A percentile compares a stretch with the other conserved stretches of the same genome.
Conservation (phyloP, 2,113 vertebrate genomes). For the Tragelaphus scriptus region DNA sequence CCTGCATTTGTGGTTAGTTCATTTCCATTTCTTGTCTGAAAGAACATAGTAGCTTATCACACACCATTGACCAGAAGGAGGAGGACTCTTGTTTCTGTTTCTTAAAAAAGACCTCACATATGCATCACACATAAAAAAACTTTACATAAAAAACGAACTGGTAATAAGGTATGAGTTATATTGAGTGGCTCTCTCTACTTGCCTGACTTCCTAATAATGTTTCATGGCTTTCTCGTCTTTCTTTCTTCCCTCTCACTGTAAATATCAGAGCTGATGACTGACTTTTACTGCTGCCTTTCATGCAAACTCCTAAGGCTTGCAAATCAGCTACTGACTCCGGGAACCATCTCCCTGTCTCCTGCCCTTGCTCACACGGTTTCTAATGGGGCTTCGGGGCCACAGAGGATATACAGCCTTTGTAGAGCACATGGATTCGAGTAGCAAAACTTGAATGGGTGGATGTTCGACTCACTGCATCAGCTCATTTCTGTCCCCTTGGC, state of each 20-base stretch:
- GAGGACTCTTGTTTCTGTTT: constrained; percentile 18
- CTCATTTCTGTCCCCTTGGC: neutral
- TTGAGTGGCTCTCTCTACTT: neutral
- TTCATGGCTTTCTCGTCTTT: constrained; percentile 25
- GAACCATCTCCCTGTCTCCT: neutral
- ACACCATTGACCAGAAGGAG: neutral
- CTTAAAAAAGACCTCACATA: neutral
- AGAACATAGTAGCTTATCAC: neutral
- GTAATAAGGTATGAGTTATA: constrained; percentile 9
- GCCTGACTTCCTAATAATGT: constrained; percentile 37
- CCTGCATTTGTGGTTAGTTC: constrained; percentile 2
- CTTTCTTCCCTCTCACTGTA: constrained; percentile 38
- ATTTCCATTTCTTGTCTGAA: constrained; percentile 34
- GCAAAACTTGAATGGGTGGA: neutral
- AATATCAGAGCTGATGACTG: constrained; percentile 55
- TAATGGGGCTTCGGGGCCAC: neutral
- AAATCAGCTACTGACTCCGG: constrained; percentile 36
- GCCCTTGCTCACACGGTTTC: neutral
- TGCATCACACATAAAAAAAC: neutral
- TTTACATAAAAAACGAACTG: neutral
- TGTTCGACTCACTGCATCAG: neutral
- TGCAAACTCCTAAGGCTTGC: constrained; percentile 19
- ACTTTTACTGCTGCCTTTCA: constrained; percentile 45
- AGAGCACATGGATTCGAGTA: neutral
- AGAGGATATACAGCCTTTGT: neutral